These are phyloP conservation scores for Lytechinus variegatus DNA, from an alignment of 35 echinoderm and acorn worm genomes.

Conservation along the genomic window DNA sequence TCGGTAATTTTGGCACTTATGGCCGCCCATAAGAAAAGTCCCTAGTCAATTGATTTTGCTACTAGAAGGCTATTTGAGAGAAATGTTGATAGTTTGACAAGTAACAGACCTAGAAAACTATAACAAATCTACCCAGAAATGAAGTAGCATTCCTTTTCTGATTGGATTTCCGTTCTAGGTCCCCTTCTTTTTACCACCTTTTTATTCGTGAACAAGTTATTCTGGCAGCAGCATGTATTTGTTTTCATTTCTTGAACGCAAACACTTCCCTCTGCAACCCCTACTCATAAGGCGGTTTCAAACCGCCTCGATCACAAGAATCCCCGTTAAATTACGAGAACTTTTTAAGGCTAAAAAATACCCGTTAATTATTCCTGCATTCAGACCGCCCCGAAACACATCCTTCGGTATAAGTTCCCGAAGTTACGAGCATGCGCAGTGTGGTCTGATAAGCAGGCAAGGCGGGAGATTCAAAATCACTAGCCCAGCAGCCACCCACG, in stretches of 20 bases:
- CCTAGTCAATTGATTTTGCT: background rate
- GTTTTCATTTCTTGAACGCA: background rate
- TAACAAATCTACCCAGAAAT: constrained; percentile 47
- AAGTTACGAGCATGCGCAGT: no score
- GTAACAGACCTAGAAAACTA: background rate
- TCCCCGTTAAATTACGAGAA: no score
- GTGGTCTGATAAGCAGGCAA: no score
- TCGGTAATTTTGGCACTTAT: no score
- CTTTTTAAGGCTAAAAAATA: no score
- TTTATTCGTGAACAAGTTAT: background rate
- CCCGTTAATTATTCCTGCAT: no score
- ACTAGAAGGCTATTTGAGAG: constrained; percentile 37
- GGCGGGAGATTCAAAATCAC: no score
- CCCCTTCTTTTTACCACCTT: background rate
- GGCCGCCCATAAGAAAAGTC: no score
- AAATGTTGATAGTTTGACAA: constrained; percentile 35
- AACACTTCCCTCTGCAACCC: background rate
- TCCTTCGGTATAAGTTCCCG: no score
- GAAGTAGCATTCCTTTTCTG: constrained; percentile 29
- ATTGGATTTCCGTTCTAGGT: constrained; percentile 45
- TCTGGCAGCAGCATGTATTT: background rate
- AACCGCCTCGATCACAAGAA: no score
- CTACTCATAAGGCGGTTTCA: background rate
- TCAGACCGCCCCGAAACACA: no score
- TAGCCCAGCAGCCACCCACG: no score